Percentiles rank a stretch among this genome's conserved stretches.
phyloP scores from a whole-genome alignment of 2,888 invertebrate genomes.

The Temnothorax unifasciatus region DNA sequence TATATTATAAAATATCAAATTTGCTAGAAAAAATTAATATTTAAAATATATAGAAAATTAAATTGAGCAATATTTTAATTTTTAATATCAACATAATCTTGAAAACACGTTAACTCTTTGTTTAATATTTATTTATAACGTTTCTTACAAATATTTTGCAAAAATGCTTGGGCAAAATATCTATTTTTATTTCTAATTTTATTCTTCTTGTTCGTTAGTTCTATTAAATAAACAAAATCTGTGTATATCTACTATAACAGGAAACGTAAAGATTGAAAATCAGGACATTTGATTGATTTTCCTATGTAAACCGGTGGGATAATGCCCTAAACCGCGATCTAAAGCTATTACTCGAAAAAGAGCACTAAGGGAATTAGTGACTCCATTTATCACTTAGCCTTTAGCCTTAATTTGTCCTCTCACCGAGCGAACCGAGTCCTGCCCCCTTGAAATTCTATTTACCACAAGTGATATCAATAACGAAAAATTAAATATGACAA shows the following conservation, averaged over 20 bases:
- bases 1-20: background rate
- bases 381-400: constrained; percentile 53
- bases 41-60: background rate
- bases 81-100: background rate
- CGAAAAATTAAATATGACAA: constrained; percentile 25
- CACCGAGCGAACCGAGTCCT: constrained; percentile 21
- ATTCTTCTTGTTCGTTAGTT: background rate
- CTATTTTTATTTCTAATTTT: background rate
- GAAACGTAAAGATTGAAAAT: constrained; percentile 7
- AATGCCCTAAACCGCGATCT: constrained; percentile 45
- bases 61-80: background rate
- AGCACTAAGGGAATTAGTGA: constrained; percentile 51
- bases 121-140: background rate
- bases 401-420: constrained; percentile 51
- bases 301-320: constrained; percentile 20
- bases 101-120: background rate
- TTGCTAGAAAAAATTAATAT: background rate
- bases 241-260: background rate
- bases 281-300: constrained; percentile 34
- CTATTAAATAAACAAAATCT: background rate
- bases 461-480: constrained; percentile 31
- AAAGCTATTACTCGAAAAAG: constrained; percentile 51
- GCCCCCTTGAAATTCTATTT: constrained; percentile 3
- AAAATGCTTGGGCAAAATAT: background rate
- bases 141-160: background rate